Conservation (phyloP, 2,888 invertebrate genomes). For the Apoda limacodes region DNA sequence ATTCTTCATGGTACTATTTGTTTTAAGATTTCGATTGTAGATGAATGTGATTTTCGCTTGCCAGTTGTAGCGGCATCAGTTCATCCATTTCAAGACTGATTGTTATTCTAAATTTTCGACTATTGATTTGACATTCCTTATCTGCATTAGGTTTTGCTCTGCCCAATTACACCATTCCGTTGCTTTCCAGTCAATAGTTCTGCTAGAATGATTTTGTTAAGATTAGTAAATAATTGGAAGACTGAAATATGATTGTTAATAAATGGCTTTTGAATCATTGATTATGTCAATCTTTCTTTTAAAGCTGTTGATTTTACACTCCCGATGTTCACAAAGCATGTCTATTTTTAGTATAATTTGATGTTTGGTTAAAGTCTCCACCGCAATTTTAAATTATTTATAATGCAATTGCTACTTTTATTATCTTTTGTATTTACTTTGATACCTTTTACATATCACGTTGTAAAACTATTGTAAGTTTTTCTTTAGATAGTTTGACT, state of each 20-base stretch:
- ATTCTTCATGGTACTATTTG: constrained; percentile 37
- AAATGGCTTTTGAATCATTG: constrained; percentile 56
- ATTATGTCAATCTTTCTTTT: constrained; percentile 48
- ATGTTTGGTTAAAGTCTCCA: too few relatives aligned
- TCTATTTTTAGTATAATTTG: too few relatives aligned
- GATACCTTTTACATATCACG: too few relatives aligned
- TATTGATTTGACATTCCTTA: constrained; percentile 49
- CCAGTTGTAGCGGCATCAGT: constrained; percentile 32
- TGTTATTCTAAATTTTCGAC: constrained; percentile 59
- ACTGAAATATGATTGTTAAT: constrained; percentile 36
- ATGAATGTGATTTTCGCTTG: constrained; percentile 23
- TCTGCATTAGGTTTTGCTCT: constrained; percentile 14
- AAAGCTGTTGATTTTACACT: constrained; percentile 32
- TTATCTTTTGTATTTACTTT: neutral
- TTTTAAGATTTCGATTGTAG: constrained; percentile 19
- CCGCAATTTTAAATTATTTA: too few relatives aligned
- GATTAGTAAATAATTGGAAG: constrained; percentile 32
- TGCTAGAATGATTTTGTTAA: constrained; percentile 36
- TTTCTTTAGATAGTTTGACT: too few relatives aligned
- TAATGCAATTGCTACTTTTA: neutral
- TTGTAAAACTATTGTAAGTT: too few relatives aligned
- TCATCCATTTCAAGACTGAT: constrained; percentile 64
- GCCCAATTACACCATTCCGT: constrained; percentile 12
- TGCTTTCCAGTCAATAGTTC: constrained; percentile 24
- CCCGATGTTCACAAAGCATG: too few relatives aligned